Conservation (phyloP, 1,140 invertebrate genomes). For the Eueides isabella region DNA sequence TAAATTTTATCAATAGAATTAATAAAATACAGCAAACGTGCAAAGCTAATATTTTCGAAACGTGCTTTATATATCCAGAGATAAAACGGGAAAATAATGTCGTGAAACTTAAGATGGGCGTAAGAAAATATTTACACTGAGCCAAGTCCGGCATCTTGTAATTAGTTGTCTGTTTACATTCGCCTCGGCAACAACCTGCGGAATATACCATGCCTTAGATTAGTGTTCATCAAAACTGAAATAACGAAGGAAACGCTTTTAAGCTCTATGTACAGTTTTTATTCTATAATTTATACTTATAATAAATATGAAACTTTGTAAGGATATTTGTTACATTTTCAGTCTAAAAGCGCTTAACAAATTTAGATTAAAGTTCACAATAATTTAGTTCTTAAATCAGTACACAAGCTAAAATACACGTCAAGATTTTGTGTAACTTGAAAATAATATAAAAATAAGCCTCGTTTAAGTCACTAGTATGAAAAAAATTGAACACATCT, state of each 20-base stretch:
- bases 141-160: constrained; percentile 47
- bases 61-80: constrained; percentile 31
- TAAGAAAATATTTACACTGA: constrained; percentile 47
- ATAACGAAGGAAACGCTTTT: neutral
- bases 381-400: no score
- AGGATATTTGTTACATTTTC: no score
- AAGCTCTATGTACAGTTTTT: neutral
- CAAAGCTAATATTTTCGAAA: constrained; percentile 20
- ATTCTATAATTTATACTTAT: no score
- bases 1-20: neutral
- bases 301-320: no score
- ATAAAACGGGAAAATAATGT: constrained; percentile 42
- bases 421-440: no score
- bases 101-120: constrained; percentile 42
- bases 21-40: neutral
- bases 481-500: no score
- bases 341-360: no score
- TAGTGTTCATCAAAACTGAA: neutral
- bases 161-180: constrained; percentile 55
- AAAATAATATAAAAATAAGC: no score
- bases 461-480: no score
- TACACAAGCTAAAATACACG: no score
- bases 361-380: no score
- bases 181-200: constrained; percentile 37
- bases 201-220: constrained; percentile 21